Conservation (phyloP, 2,113 vertebrate species). For the Pithys albifrons region DNA sequence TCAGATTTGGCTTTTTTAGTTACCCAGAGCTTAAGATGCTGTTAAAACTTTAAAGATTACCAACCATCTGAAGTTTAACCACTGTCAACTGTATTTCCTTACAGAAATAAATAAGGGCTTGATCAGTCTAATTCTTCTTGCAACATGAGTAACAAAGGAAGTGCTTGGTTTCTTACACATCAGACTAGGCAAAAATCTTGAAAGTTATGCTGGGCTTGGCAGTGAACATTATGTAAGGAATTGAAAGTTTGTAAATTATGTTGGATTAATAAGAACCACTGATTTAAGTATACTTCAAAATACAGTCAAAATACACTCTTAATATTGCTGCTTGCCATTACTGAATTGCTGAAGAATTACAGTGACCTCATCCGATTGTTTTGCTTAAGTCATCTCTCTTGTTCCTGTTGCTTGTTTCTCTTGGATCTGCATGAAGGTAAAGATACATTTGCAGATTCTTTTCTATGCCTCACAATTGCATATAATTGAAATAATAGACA, state of each 20-base stretch:
- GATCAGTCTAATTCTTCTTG: background rate
- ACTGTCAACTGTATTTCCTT: background rate
- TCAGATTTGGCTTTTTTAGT: constrained; percentile 2
- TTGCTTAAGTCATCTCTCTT: background rate
- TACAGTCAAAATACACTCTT: background rate
- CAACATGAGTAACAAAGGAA: background rate
- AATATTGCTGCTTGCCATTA: background rate
- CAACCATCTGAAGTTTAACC: background rate
- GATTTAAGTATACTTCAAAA: background rate
- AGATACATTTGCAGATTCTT: background rate
- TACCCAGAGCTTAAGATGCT: background rate
- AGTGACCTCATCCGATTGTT: background rate
- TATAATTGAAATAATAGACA: background rate
- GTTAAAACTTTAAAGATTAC: background rate
- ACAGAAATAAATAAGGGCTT: background rate
- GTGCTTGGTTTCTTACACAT: background rate
- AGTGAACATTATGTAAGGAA: background rate
- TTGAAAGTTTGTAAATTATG: background rate
- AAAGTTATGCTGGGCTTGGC: background rate
- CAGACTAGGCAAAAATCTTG: background rate
- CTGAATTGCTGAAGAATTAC: background rate
- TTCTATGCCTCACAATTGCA: background rate
- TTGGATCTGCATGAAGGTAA: background rate
- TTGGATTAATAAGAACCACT: background rate
- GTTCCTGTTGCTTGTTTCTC: background rate